Conservation (phyloP, 2,888 invertebrate species). For the Oegoconia quadripuncta region DNA sequence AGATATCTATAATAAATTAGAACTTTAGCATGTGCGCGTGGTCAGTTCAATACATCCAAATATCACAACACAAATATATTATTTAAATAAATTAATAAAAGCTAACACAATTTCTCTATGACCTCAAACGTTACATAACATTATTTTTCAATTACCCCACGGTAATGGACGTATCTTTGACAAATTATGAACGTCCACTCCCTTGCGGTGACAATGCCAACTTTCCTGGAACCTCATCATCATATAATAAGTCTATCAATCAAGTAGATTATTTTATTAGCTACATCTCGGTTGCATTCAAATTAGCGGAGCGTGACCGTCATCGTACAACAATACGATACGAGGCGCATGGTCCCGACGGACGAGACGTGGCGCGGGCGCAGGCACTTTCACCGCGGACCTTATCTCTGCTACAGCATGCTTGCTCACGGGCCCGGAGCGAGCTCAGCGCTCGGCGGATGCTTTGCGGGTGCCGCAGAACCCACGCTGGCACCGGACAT, state of each 20-base stretch:
- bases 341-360: slow-evolving; percentile 37
- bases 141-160: slow-evolving; percentile 57
- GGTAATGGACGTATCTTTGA: slow-evolving; percentile 52
- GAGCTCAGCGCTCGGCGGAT: slow-evolving; percentile 17
- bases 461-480: slow-evolving; percentile 17
- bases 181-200: slow-evolving; percentile 47
- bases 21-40: too few species aligned
- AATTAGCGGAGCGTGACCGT: slow-evolving; percentile 60
- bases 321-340: slow-evolving; percentile 46
- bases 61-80: too few species aligned
- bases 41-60: too few species aligned
- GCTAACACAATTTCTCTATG: slow-evolving; percentile 68
- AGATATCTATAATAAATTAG: too few species aligned
- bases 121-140: slow-evolving; percentile 57
- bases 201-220: slow-evolving; percentile 48
- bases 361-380: slow-evolving; percentile 23
- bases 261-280: slow-evolving; percentile 62
- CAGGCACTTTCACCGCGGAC: slow-evolving; percentile 51
- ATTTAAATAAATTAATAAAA: too few species aligned
- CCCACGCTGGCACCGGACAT: slow-evolving; percentile 19
- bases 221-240: slow-evolving; percentile 63
- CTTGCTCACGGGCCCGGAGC: slow-evolving; percentile 7
- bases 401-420: slow-evolving; percentile 39
- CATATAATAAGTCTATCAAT: slow-evolving; percentile 68
- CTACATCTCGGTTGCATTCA: slow-evolving; percentile 52